Evolutionary conservation across 1,140 invertebrate genomes (phyloP).

Genomic region (Dreissena rostriformis): DNA sequence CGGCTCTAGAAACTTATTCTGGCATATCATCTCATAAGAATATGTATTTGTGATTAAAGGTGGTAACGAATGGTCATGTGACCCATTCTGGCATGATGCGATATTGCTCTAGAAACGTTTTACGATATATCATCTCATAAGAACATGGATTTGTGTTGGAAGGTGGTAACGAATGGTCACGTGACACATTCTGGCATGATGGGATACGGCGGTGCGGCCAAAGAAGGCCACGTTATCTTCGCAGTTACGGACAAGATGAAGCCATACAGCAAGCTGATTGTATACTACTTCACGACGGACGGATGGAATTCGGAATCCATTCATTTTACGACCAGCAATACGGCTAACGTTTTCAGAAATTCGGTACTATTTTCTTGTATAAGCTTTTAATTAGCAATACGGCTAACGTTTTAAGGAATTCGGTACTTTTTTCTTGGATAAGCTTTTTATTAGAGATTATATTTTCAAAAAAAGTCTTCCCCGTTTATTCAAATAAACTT

Average conservation of each 20-base stretch:
- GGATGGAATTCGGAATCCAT: constrained; percentile 42
- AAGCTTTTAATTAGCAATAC: neutral
- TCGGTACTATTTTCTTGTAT: too few relatives aligned
- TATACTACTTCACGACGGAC: constrained; percentile 27
- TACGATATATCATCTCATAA: too few relatives aligned
- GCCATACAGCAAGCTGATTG: constrained; percentile 34
- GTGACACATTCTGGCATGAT: constrained; percentile 20
- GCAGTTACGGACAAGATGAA: constrained; percentile 31
- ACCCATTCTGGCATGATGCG: too few relatives aligned
- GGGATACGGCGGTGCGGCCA: neutral
- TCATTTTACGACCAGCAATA: constrained; percentile 19
- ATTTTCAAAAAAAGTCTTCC: too few relatives aligned
- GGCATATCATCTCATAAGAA: too few relatives aligned
- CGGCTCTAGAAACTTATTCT: too few relatives aligned
- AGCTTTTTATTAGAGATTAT: too few relatives aligned
- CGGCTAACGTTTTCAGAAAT: constrained; percentile 3
- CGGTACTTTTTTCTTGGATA: too few relatives aligned
- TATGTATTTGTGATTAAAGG: too few relatives aligned
- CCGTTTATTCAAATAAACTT: too few relatives aligned
- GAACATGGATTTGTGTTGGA: neutral
- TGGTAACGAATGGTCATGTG: too few relatives aligned
- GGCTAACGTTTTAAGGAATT: constrained; percentile 2
- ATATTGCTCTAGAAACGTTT: too few relatives aligned
- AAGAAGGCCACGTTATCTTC: constrained; percentile 8
- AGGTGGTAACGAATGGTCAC: constrained; percentile 17